Evolutionary conservation across 1,140 invertebrate species (phyloP), one percentile per base, ranked within the genome.

Genomic region (Eriosoma lanigerum): DNA sequence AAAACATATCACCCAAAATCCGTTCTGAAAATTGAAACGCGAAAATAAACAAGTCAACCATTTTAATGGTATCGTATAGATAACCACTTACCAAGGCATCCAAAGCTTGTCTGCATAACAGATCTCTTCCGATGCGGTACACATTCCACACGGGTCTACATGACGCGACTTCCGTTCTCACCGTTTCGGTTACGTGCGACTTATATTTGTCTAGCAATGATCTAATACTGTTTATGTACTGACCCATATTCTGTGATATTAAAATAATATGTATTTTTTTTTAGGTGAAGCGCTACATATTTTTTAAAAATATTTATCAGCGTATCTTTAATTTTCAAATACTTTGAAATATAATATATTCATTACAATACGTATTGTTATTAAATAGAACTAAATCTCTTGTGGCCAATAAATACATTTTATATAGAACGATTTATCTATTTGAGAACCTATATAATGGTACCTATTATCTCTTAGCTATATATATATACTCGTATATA

Each of bases 91-190:
- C 90, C 85, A 92, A 82, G 56, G 92, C 91, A 70, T 92, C 91
- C 62, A 93, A 87, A 83, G 92, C 90, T 84, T 92, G 89, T 81
- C 90, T 88, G 84, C 93, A 94, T 17, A 92, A 76, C 80, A 91
- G 86, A 15, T 89, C 86, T 82, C 91, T 88, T 19, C 89, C 85
- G 19, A 90, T 90, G 82, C 91, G 86, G 80, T 91, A 90, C 48
- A 93, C 88, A 48, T 91, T 88, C 88, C 91, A 93, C 19, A 94
- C 86, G 10, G 92, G 92, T 19, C 89, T 88, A 86, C 93, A 94
- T 32, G 89, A 89, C 2, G 90, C 90, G 3, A 91, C 89, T 56
- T 89, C 88, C 48, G 88, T 88, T 26, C 88, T 87, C 38, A 91
- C 87, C 73, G 91, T 88, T 0, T 87, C 86, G 3, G 90, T 85